Conservation (phyloP, 92 coral and sea anemone species). For the Epizoanthus fatuus region DNA sequence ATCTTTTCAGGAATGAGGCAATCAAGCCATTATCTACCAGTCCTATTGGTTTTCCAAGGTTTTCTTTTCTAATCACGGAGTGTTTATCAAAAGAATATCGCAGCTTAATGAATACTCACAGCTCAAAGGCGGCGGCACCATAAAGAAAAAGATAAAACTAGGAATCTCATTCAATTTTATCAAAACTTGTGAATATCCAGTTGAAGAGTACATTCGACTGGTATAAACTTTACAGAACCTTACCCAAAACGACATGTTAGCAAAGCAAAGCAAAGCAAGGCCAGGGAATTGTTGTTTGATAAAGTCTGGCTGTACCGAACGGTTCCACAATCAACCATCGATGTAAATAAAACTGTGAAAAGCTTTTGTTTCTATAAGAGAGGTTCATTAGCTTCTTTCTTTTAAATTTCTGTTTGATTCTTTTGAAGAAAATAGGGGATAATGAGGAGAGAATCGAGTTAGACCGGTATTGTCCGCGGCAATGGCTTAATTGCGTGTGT, state of each 20-base stretch:
- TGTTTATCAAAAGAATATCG: slow-evolving; percentile 58
- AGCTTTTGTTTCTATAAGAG: slow-evolving; percentile 62
- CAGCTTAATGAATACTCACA: slow-evolving; percentile 12
- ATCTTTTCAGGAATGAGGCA: slow-evolving; percentile 46
- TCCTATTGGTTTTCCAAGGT: slow-evolving; percentile 29
- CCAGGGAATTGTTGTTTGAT: too few species aligned
- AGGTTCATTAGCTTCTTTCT: slow-evolving; percentile 68
- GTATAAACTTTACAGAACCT: too few species aligned
- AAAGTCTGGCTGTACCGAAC: neutral
- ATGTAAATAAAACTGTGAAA: slow-evolving; percentile 68
- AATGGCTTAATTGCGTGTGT: slow-evolving; percentile 48
- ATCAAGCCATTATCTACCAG: slow-evolving; percentile 41
- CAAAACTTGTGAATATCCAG: neutral
- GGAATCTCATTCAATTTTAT: slow-evolving; percentile 12
- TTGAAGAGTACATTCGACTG: too few species aligned
- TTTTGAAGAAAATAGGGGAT: slow-evolving; percentile 64
- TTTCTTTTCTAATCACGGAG: slow-evolving; percentile 58
- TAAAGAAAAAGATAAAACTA: slow-evolving; percentile 2
- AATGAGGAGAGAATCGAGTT: slow-evolving; percentile 69
- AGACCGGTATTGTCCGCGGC: slow-evolving; percentile 46
- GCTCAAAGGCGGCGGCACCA: slow-evolving; percentile 38
- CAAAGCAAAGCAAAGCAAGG: too few species aligned
- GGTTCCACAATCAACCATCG: neutral
- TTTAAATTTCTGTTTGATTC: slow-evolving; percentile 61
- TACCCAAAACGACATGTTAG: too few species aligned